Evolutionary conservation across 2,888 invertebrate genomes (phyloP).

Genomic region (Hybos culiciformis): DNA sequence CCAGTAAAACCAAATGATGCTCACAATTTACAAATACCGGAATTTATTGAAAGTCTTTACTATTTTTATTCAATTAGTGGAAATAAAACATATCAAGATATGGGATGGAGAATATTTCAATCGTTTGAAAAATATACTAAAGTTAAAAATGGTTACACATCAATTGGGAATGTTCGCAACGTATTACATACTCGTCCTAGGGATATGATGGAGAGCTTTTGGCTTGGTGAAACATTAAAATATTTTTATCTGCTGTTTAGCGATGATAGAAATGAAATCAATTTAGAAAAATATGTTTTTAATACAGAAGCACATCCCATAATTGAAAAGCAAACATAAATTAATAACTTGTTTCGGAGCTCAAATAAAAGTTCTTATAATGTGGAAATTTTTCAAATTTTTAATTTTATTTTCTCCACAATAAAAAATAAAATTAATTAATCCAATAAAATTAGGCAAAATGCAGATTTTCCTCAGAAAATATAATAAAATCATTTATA

Average conservation of each 20-base stretch:
- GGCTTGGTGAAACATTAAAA: constrained; percentile 94
- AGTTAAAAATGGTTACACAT: constrained; percentile 81
- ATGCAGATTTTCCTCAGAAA: no score
- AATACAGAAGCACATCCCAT: constrained; percentile 97
- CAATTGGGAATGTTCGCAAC: constrained; percentile 81
- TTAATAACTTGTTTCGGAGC: no score
- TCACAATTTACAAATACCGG: constrained; percentile 88
- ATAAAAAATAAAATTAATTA: no score
- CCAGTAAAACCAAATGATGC: constrained; percentile 84
- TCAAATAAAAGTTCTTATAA: no score
- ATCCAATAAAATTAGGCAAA: no score
- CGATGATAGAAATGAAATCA: constrained; percentile 66
- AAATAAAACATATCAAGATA: constrained; percentile 88
- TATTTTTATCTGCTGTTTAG: constrained; percentile 91
- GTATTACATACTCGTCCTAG: constrained; percentile 62
- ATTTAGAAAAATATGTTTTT: constrained; percentile 75
- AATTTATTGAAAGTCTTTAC: constrained; percentile 92
- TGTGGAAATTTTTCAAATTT: no score
- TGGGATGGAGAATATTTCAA: constrained; percentile 97
- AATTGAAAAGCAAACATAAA: no score
- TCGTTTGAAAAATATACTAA: constrained; percentile 89
- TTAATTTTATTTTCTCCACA: no score
- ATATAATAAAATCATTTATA: no score
- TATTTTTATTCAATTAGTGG: constrained; percentile 93
- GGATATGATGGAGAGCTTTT: constrained; percentile 97